Percentiles rank a stretch among this genome's conserved stretches.
Conservation (phyloP, 2,113 vertebrate genomes). For the Balaeniceps rex region DNA sequence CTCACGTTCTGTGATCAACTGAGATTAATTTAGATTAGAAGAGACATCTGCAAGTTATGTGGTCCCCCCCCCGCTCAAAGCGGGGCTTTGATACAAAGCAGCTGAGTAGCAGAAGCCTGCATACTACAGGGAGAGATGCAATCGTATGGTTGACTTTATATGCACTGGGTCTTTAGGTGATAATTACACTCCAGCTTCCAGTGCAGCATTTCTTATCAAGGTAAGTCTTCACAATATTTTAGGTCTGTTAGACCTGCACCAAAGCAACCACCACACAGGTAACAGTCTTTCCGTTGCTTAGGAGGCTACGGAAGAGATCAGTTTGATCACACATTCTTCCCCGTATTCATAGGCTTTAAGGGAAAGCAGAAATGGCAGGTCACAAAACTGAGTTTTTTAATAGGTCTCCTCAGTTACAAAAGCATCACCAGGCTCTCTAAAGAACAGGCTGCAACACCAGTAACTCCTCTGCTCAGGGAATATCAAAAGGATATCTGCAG, state of each 20-base stretch:
- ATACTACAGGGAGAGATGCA: rapidly evolving
- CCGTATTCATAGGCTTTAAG: neutral
- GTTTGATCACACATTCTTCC: neutral
- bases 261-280: neutral
- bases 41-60: neutral
- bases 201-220: neutral
- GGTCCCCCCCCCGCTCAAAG: neutral
- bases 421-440: neutral
- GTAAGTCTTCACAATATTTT: neutral
- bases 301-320: neutral
- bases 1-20: neutral
- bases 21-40: neutral
- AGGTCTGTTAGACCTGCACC: neutral
- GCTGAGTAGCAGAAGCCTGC: neutral
- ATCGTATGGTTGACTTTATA: rapidly evolving
- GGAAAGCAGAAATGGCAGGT: neutral
- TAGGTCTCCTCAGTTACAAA: neutral
- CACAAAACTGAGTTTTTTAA: neutral
- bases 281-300: no score
- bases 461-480: neutral
- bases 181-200: neutral
- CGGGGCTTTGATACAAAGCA: neutral
- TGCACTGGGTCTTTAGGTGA: neutral
- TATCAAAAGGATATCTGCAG: neutral
- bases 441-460: neutral